These are phyloP conservation scores for Saxidomus purpurata DNA, from an alignment of 1,140 invertebrate genomes.

Conservation along the genomic window DNA sequence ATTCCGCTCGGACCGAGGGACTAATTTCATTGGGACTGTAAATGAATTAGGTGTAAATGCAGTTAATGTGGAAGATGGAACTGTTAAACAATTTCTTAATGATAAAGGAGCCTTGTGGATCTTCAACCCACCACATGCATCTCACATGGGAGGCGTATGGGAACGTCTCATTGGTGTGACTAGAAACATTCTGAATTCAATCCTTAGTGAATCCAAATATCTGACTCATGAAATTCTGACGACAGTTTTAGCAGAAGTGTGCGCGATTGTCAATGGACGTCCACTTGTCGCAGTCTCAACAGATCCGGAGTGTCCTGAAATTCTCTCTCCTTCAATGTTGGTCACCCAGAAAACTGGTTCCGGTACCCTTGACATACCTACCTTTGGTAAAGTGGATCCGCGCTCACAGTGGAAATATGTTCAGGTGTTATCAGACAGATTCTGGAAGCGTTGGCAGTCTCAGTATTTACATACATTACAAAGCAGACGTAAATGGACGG, in stretches of 20 bases:
- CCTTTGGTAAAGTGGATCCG: conserved; percentile 29
- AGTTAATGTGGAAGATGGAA: conserved; percentile 45
- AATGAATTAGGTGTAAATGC: conserved; percentile 14
- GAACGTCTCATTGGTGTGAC: conserved; percentile 70
- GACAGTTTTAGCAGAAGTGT: conserved; percentile 71
- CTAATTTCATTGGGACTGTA: conserved; percentile 25
- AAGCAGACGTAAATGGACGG: conserved; percentile 53
- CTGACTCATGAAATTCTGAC: conserved; percentile 70
- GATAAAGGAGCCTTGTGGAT: not conserved
- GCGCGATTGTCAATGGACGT: conserved; percentile 69
- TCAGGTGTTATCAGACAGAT: conserved; percentile 31
- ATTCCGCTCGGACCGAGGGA: conserved; percentile 14
- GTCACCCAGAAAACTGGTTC: conserved; percentile 43
- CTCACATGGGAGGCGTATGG: conserved; percentile 70
- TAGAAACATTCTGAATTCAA: conserved; percentile 58
- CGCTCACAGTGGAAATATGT: conserved; percentile 58
- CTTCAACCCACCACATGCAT: conserved; percentile 65
- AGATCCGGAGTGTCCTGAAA: conserved; percentile 57
- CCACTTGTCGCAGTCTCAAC: conserved; percentile 69
- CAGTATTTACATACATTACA: conserved; percentile 49
- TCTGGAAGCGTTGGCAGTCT: conserved; percentile 51
- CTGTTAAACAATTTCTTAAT: conserved; percentile 8
- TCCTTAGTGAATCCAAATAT: conserved; percentile 40
- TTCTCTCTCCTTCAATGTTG: conserved; percentile 63
- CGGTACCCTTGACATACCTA: not conserved